A percentile compares a stretch with the other conserved stretches of the same genome.
Evolutionary conservation across 2,113 vertebrate genomes (phyloP).

Genomic region (Agapornis roseicollis): DNA sequence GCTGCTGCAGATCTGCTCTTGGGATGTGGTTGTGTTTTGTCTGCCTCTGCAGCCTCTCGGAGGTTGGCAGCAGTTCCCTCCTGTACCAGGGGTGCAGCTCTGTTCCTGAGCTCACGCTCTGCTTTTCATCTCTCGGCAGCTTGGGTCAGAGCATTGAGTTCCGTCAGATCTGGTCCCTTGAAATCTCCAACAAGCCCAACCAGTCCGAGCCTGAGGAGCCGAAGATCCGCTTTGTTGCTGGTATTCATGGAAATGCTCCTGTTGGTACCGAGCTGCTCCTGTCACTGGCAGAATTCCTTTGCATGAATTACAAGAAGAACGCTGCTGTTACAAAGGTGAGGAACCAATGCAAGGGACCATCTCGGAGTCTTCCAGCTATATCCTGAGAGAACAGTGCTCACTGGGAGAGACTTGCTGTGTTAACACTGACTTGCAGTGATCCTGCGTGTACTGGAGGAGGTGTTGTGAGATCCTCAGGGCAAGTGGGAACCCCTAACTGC

Average conservation of each 20-base stretch:
- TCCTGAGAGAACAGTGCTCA: background rate
- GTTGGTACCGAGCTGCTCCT: slow-evolving; percentile 94
- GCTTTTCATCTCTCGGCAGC: slow-evolving; percentile 69
- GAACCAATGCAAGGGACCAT: background rate
- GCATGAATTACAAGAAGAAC: slow-evolving; percentile 94
- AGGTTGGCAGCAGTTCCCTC: background rate
- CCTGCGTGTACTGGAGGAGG: accelerated
- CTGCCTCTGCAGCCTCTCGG: accelerated
- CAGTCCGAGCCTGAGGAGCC: slow-evolving; percentile 86
- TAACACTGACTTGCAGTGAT: accelerated
- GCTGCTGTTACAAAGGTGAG: slow-evolving; percentile 87
- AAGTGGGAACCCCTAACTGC: background rate
- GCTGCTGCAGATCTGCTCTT: background rate
- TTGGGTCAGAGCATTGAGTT: slow-evolving; percentile 91
- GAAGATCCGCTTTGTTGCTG: slow-evolving; percentile 92
- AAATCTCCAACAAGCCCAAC: slow-evolving; percentile 93
- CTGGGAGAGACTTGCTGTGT: background rate
- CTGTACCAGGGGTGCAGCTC: accelerated
- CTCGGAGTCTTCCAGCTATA: background rate
- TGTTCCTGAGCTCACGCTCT: background rate
- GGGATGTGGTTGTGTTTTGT: background rate
- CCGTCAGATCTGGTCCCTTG: slow-evolving; percentile 90
- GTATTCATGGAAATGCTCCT: slow-evolving; percentile 92
- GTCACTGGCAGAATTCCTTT: slow-evolving; percentile 91
- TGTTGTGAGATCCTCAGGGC: accelerated